These are phyloP conservation scores for Craniophora ligustri DNA, from an alignment of 2,888 invertebrate genomes.

Conservation along the genomic window DNA sequence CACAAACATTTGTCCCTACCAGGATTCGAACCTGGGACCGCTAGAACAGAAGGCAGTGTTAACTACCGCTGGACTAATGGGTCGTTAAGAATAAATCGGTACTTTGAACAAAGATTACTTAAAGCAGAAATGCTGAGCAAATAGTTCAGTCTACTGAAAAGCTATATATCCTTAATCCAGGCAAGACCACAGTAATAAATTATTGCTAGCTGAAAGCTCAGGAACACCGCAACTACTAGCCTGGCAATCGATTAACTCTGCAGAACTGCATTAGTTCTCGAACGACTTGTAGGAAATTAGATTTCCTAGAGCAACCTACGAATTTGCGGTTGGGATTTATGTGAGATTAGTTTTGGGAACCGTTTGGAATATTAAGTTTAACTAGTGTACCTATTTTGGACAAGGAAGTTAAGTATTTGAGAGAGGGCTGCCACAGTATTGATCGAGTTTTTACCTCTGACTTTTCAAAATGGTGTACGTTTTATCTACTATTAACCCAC, in stretches of 20 bases:
- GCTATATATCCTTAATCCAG: not conserved
- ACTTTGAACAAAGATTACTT: not conserved
- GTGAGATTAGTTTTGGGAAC: not conserved
- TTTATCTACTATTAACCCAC: no score
- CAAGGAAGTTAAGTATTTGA: no score
- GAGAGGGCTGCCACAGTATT: no score
- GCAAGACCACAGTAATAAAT: not conserved
- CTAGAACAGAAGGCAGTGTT: no score
- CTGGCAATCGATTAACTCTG: not conserved
- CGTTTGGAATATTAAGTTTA: not conserved
- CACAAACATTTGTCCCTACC: no score
- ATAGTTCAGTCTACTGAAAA: not conserved
- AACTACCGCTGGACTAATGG: no score
- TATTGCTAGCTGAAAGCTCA: not conserved
- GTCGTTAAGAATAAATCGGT: no score
- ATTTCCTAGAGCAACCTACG: not conserved
- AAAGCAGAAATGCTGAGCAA: not conserved
- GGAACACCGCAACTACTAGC: not conserved
- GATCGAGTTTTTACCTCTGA: no score
- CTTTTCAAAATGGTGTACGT: no score
- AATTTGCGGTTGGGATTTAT: not conserved
- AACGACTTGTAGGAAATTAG: not conserved
- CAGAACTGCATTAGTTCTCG: slow-evolving; percentile 1
- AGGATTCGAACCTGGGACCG: no score
- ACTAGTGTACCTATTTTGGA: no score